Evolutionary conservation across 1,140 invertebrate genomes (phyloP), one percentile per base, ranked within the genome.

Genomic region (Mizuhopecten yessoensis): DNA sequence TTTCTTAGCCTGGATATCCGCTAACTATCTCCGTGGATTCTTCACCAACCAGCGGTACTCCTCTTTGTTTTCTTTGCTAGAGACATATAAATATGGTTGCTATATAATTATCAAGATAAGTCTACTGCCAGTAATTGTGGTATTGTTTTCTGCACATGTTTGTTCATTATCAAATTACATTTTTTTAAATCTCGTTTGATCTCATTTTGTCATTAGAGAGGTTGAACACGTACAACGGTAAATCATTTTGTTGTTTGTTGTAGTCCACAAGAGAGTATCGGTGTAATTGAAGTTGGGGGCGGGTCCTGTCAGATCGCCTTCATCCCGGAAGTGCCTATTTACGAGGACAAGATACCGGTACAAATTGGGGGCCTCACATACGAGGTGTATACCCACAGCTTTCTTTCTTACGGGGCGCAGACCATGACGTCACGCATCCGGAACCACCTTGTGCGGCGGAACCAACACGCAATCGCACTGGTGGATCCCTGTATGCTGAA

Each of bases 281-380:
- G 97, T 10, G 94, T 97, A 23, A 91, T 97, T 49, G 97, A 97
- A 93, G 94, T 97, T 93, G 97, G 97, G 42, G 97, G 97, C 87
- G 97, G 97, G 0, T 97, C 97, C 10, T 96, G 96, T 10, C 97
- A 97, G 94, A 97, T 97, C 39, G 95, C 97, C 0, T 97, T 97
- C 93, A 93, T 94, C 29, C 95, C 96, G 29, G 88, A 91, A 45
- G 91, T 42, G 2, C 93, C 94, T 1, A 91, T 95, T 33, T 94
- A 93, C 57, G 93, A 92, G 29, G 94, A 93, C 45, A 97, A 95
- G 91, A 96, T 91, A 89, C 94, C 49, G n/a, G 93, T 94, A 33
- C 91, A 88, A 15, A 91, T 97, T 0, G 97, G 94, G 91, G 95
- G 95, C 17, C 90, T 94, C 11, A 90, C 94, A 13, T 96, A 96